Base-by-base conservation (phyloP, 2,888 invertebrate species). In the Petrolisthes cinctipes region DNA sequence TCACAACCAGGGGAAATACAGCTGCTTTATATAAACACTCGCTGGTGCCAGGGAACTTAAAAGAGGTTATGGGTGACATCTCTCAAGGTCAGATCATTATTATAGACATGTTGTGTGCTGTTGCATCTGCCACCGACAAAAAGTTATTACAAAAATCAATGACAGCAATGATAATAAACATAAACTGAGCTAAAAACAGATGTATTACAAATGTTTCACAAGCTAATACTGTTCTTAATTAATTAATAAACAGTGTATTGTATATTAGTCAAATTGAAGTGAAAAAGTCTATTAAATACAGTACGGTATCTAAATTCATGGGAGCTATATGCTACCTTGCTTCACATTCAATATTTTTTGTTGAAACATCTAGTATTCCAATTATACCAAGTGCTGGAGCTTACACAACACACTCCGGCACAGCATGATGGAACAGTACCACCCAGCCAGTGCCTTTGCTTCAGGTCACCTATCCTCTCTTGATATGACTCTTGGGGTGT, bases 1-100 rank as follows among this genome's bases (percentile, higher is more conserved):
- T 85, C 85, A 85, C 85, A 85, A 85, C 85, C 85, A 85, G 85
- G 79, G 66, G 71, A 71, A 80, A 37, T 81, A 54, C 73, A 61
- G 53, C 73, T 54, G 56, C 80, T 56, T 57, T 37, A 37, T 51
- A 73, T 57, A 20, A 37, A 85, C 71, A 80, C 57, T 56, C 57
- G 17, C 3, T 61, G 61, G 11, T 61, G 61, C 61, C 61, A 61
- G 61, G 3, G 17, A 61, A 61, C 61, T 14, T 61, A 14, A 61
- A 9, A 61, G 61, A 61, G 37, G 61, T 61, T 14, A 61, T 61
- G 61, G 37, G 37, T 61, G 11, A 61, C 9, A 61, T 61, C 61
- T 61, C 61, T 61, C 61, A 17, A 61, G 51, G 23, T 14, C 7
- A 61, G 51, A 20, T 82, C 5, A 4, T 82, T 37, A 37, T 37